Evolutionary conservation across 2,888 invertebrate species (phyloP), one percentile per base, ranked within the genome.

Genomic region (Pollenia angustigena): DNA sequence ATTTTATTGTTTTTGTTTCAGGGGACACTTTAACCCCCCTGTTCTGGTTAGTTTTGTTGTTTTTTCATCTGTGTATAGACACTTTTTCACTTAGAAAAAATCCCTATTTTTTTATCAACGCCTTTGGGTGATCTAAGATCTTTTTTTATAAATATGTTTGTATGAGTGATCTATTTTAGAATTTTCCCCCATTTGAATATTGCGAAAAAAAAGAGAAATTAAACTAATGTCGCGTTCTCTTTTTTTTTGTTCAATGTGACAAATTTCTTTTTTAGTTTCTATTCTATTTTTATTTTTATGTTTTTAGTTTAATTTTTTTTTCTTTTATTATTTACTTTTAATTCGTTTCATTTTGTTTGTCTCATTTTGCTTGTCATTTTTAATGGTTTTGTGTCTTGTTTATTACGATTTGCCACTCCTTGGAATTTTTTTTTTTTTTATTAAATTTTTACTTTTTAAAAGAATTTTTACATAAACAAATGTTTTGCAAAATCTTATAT

Each of bases 331-430:
- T 81, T 80, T 80, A 56, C 58, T 74, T 81, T 58, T 56, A 76
- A 80, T 85, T 78, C 23, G 40, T 69, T 79, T 84, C 16, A 75
- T 81, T 78, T 78, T 48, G 44, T 78, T 74, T 60, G 40, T 81
- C 62, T 72, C 50, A 78, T 87, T 75, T 71, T 23, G 16, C 23
- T 81, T 87, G 84, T 84, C 83, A 69, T 66, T 74, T 16, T 68
- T 84, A 84, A 81, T 87, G 87, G 68, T 68, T 75, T 81, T 81
- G 14, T 72, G 60, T 72, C 62, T 75, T 85, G 81, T 85, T 85
- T 85, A 85, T 86, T 85, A 66, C 66, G 56, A 71, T 87, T 87
- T 80, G 87, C 64, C 88, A 87, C 87, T 87, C 88, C 88, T 87
- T 84, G 72, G 42, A 87, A 81, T 79, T 85, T 11, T 52, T 44